A percentile compares a stretch with the other conserved stretches of the same genome.
Evolutionary conservation across 2,888 invertebrate species (phyloP).

Genomic region (Arctia plantaginis): DNA sequence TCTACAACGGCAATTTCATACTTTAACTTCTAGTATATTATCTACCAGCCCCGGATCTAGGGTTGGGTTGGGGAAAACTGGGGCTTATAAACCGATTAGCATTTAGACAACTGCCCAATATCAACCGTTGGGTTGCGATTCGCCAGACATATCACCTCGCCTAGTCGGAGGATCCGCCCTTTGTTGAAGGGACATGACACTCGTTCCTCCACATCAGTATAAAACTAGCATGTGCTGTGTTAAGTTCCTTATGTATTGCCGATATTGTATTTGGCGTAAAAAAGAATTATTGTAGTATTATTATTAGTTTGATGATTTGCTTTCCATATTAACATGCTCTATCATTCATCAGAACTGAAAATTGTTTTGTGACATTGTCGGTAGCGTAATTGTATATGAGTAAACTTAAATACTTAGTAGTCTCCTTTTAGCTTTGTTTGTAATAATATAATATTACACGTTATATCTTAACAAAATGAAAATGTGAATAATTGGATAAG

Average conservation of each 20-base stretch:
- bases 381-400: not conserved
- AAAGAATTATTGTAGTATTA: slow-evolving; percentile 10
- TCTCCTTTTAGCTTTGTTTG: not conserved
- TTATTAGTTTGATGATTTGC: slow-evolving; percentile 9
- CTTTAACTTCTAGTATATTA: too few relatives aligned
- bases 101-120: not conserved
- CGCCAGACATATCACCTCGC: not conserved
- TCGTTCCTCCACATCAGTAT: not conserved
- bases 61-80: too few relatives aligned
- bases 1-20: too few relatives aligned
- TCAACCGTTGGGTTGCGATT: not conserved
- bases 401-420: not conserved
- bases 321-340: slow-evolving; percentile 14
- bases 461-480: not conserved
- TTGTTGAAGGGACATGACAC: not conserved
- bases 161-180: not conserved
- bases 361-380: slow-evolving; percentile 19
- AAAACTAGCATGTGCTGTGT: slow-evolving; percentile 11
- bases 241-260: not conserved
- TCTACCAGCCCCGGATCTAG: too few relatives aligned
- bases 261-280: not conserved
- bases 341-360: slow-evolving; percentile 16
- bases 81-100: too few relatives aligned
- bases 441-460: not conserved
- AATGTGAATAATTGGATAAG: not conserved